A percentile compares a stretch with the other conserved stretches of the same genome.
phyloP scores from a whole-genome alignment of 2,888 invertebrate species.

The Brenthis daphne region DNA sequence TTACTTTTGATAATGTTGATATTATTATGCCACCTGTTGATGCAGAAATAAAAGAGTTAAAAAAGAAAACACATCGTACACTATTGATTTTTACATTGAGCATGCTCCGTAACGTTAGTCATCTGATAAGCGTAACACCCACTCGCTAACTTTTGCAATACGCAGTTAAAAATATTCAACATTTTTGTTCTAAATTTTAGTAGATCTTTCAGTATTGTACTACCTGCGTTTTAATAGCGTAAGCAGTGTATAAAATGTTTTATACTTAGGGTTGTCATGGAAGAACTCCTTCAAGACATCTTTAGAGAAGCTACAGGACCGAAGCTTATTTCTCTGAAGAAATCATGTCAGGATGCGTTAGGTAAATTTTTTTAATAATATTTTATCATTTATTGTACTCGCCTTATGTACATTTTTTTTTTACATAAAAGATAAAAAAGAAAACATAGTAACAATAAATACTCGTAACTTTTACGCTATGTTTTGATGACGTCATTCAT shows the following conservation, averaged over 20 bases:
- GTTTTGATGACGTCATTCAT: conserved; percentile 11
- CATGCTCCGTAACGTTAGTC: conserved; percentile 60
- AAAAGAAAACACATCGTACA: conserved; percentile 30
- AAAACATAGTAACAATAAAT: neutral
- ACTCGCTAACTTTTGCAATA: conserved; percentile 48
- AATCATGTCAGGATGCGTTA: conserved; percentile 93
- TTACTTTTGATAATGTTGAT: too few relatives aligned
- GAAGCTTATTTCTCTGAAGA: conserved; percentile 88
- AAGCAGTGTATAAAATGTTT: conserved; percentile 38
- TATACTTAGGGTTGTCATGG: conserved; percentile 82
- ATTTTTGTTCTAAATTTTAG: neutral
- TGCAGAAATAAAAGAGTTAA: conserved; percentile 43
- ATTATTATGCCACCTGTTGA: conserved; percentile 59
- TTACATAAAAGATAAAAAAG: neutral
- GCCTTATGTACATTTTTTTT: neutral
- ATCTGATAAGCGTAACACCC: conserved; percentile 65
- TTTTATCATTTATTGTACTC: neutral
- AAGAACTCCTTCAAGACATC: conserved; percentile 92
- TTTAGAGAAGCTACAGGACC: conserved; percentile 92
- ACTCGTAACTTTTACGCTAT: neutral
- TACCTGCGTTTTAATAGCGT: neutral
- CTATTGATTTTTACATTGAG: conserved; percentile 76
- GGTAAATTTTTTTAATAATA: conserved; percentile 78
- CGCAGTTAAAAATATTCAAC: conserved; percentile 33
- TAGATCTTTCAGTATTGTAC: neutral